These are phyloP conservation scores for Galleria mellonella DNA, from an alignment of 1,140 invertebrate genomes.

Conservation along the genomic window DNA sequence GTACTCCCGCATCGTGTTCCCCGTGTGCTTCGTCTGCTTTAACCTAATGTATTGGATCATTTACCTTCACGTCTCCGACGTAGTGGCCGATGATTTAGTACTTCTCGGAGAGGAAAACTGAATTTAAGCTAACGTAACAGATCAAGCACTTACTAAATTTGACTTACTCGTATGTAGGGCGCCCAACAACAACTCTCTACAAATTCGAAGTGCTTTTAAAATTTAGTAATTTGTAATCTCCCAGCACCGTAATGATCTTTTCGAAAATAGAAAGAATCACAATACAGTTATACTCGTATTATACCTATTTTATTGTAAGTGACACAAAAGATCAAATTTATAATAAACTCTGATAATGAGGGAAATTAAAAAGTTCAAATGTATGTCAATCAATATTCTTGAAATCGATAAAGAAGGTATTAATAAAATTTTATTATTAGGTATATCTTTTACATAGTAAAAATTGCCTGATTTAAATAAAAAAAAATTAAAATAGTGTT, in stretches of 20 bases:
- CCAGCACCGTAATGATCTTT: constrained; percentile 2
- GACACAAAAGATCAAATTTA: constrained; percentile 1
- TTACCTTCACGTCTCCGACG: constrained; percentile 95
- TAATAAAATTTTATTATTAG: background rate
- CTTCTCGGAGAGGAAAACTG: constrained; percentile 87
- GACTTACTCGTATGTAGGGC: constrained; percentile 13
- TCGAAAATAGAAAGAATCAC: constrained; percentile 2
- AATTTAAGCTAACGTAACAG: constrained; percentile 1
- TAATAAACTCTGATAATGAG: background rate
- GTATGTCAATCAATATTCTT: constrained; percentile 3
- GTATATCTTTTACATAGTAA: no score
- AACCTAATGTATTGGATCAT: constrained; percentile 99
- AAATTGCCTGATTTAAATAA: no score
- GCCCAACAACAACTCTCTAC: constrained; percentile 14
- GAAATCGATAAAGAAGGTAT: background rate
- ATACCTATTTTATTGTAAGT: constrained; percentile 5
- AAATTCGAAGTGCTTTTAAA: constrained; percentile 7
- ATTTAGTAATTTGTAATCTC: constrained; percentile 5
- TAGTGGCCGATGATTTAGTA: constrained; percentile 93
- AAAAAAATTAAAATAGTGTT: no score
- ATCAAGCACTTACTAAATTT: constrained; percentile 10
- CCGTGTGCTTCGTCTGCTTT: constrained; percentile 97
- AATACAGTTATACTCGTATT: background rate
- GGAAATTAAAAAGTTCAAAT: constrained; percentile 1
- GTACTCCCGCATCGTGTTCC: constrained; percentile 96